Conservation (phyloP, 2,888 invertebrate species). For the Nasonovia ribisnigri region DNA sequence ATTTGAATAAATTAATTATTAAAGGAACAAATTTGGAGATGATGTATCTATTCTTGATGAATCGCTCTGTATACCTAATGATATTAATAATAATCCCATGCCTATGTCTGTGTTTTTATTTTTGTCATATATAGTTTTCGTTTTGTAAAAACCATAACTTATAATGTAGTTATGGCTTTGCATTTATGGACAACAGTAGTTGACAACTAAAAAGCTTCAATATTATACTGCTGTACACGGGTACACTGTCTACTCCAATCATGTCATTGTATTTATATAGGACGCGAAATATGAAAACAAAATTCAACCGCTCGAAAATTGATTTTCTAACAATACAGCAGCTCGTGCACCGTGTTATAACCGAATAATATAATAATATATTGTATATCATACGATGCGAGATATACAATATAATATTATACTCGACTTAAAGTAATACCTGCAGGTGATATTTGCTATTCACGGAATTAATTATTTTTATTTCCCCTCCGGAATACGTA, state of each 20-base stretch:
- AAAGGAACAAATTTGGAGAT: too few relatives aligned
- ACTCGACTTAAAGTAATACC: neutral
- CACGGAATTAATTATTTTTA: neutral
- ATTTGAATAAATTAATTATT: too few relatives aligned
- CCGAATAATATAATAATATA: neutral
- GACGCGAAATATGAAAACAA: neutral
- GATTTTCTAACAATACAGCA: neutral
- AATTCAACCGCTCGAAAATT: neutral
- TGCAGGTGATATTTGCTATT: conserved; percentile 2
- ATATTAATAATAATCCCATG: neutral
- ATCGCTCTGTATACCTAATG: neutral
- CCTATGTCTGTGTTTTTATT: neutral
- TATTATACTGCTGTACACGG: neutral
- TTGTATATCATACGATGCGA: neutral
- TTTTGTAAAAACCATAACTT: conserved; percentile 10
- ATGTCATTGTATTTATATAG: neutral
- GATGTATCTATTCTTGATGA: too few relatives aligned
- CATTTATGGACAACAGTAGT: neutral
- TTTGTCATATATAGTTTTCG: neutral
- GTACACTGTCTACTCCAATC: neutral
- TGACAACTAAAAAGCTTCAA: neutral
- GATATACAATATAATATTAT: neutral
- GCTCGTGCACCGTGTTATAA: neutral
- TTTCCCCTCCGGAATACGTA: neutral
- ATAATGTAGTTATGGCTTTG: neutral